Evolutionary conservation across 1,140 invertebrate species (phyloP).

Genomic region (Nautilus pompilius): DNA sequence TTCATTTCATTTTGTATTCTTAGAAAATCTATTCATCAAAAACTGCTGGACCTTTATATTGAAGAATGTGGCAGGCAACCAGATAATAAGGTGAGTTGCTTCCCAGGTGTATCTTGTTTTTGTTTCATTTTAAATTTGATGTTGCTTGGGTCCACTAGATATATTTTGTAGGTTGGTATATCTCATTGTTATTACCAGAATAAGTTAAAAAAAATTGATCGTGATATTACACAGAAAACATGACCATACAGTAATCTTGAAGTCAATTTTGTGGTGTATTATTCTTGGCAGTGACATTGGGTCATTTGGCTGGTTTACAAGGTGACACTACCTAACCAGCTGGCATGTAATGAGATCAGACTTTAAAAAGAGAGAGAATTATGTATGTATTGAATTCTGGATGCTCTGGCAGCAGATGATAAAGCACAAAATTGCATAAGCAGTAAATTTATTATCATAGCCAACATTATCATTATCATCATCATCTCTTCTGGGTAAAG

Average conservation of each 20-base stretch:
- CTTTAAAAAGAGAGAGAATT: too few species aligned
- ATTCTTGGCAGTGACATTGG: too few species aligned
- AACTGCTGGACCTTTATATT: conserved; percentile 48
- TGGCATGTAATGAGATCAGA: too few species aligned
- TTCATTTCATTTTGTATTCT: conserved; percentile 10
- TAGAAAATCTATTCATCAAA: conserved; percentile 50
- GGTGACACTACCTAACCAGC: too few species aligned
- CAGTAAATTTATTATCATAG: too few species aligned
- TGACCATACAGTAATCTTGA: not conserved
- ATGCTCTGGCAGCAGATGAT: too few species aligned
- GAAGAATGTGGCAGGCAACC: conserved; percentile 47
- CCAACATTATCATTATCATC: too few species aligned
- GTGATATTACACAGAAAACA: too few species aligned
- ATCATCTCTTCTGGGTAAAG: too few species aligned
- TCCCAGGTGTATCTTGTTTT: conserved; percentile 2
- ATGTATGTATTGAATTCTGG: too few species aligned
- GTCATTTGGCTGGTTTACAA: too few species aligned
- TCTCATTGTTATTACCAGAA: not conserved
- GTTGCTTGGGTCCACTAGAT: not conserved
- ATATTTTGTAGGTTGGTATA: not conserved
- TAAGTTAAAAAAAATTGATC: not conserved
- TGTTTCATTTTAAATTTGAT: not conserved
- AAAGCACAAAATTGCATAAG: too few species aligned
- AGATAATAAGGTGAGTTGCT: conserved; percentile 31
- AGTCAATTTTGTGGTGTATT: not conserved